Evolutionary conservation across 2,797 vertebrate species (phyloP).

Genomic region (Myripristis murdjan): DNA sequence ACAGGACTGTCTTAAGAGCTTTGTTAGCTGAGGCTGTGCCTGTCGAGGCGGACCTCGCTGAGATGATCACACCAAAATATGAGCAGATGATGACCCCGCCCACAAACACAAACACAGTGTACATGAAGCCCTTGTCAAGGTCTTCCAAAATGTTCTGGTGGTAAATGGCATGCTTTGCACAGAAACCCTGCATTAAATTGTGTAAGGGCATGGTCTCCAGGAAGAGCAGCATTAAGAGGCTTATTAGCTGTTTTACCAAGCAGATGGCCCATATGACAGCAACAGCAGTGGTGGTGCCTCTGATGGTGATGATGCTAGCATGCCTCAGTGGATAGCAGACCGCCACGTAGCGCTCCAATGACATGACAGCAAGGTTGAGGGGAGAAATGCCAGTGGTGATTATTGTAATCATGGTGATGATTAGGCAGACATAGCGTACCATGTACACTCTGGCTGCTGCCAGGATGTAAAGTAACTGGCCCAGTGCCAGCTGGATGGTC

Average conservation of each 20-base stretch:
- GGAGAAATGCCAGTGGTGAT: slow-evolving; percentile 47
- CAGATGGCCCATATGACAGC: slow-evolving; percentile 26
- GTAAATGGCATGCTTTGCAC: no score
- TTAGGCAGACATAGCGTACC: no score
- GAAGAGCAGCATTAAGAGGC: slow-evolving; percentile 17
- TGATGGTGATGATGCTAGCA: no score
- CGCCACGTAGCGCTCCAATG: slow-evolving; percentile 73
- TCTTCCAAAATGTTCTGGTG: background rate
- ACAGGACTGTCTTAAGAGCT: slow-evolving; percentile 56
- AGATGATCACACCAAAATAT: slow-evolving; percentile 54
- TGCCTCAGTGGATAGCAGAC: slow-evolving; percentile 71
- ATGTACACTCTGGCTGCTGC: no score
- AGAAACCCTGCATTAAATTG: no score
- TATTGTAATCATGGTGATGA: slow-evolving; percentile 11
- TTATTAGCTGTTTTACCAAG: slow-evolving; percentile 7
- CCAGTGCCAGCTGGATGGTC: slow-evolving; percentile 48
- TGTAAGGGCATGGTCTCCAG: no score
- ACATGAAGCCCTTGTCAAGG: slow-evolving; percentile 18
- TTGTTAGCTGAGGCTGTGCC: slow-evolving; percentile 41
- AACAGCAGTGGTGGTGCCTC: slow-evolving; percentile 40
- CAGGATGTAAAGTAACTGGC: slow-evolving; percentile 47
- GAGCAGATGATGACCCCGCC: slow-evolving; percentile 11
- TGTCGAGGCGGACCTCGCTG: slow-evolving; percentile 59
- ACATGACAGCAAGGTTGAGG: slow-evolving; percentile 71
- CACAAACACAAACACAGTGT: slow-evolving; percentile 39